These are phyloP conservation scores for Acanthosepion pharaonis DNA, from an alignment of 2,888 invertebrate genomes.

Conservation along the genomic window DNA sequence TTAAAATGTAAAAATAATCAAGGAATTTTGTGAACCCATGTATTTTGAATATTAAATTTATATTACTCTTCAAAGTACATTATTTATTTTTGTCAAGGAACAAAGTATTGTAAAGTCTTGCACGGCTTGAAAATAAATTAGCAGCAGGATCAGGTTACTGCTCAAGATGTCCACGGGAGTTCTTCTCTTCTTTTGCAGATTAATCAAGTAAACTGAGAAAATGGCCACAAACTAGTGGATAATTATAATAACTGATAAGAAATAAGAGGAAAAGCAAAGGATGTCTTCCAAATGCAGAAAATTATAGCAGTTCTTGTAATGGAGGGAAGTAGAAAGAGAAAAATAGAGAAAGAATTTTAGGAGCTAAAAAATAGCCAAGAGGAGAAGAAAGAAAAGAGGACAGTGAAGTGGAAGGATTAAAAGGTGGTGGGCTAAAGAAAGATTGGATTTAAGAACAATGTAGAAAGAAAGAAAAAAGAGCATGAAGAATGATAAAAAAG, in stretches of 20 bases:
- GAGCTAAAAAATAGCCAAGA: not conserved
- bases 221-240: not conserved
- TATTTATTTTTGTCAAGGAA: not conserved
- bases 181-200: not conserved
- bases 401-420: not conserved
- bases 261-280: not conserved
- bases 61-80: not conserved
- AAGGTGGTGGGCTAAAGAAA: not conserved
- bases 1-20: too few species aligned
- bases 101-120: not conserved
- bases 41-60: not conserved
- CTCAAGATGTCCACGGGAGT: not conserved
- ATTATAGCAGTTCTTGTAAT: not conserved
- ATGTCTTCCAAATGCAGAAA: not conserved
- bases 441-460: not conserved
- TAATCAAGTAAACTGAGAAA: not conserved
- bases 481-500: too few species aligned
- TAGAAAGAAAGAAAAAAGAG: not conserved
- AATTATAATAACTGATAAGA: slow-evolving; percentile 21
- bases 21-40: too few species aligned
- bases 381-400: not conserved
- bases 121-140: not conserved
- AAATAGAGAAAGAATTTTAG: not conserved
- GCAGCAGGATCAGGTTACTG: slow-evolving; percentile 2
- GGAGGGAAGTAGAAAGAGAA: not conserved